Conservation (phyloP, 2,888 invertebrate genomes). For the Troilus luridus region DNA sequence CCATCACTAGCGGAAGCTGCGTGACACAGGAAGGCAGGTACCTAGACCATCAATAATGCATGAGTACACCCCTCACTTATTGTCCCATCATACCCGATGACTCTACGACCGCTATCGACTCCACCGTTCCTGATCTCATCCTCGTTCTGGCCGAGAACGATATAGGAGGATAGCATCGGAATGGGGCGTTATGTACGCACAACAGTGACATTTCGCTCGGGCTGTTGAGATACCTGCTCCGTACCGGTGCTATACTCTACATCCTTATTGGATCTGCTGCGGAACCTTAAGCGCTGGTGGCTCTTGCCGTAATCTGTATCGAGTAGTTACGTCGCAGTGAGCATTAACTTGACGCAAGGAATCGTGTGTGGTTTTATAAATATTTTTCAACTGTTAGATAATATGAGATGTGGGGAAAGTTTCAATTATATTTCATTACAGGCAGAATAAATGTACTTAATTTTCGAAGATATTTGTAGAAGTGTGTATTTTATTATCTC, state of each 20-base stretch:
- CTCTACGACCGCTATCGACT: background rate
- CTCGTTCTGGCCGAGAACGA: background rate
- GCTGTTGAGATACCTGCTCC: background rate
- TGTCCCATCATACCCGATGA: background rate
- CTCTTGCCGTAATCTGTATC: background rate
- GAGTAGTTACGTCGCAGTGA: background rate
- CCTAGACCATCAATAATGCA: background rate
- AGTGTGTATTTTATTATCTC: too few relatives aligned
- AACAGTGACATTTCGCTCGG: background rate
- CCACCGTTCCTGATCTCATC: background rate
- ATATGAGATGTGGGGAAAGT: background rate
- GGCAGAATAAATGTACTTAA: background rate
- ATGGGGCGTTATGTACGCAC: background rate
- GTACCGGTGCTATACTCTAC: background rate
- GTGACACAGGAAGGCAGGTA: background rate
- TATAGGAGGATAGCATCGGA: background rate
- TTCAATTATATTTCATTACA: background rate
- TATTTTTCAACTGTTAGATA: slow-evolving; percentile 5
- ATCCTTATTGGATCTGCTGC: background rate
- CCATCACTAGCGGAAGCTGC: background rate
- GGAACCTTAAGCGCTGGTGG: background rate
- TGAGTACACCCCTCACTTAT: slow-evolving; percentile 20
- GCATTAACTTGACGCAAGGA: background rate
- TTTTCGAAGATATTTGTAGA: background rate
- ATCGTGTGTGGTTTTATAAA: slow-evolving; percentile 31